These are phyloP conservation scores for Lingula anatina DNA, from an alignment of 2,888 invertebrate genomes.

Conservation along the genomic window DNA sequence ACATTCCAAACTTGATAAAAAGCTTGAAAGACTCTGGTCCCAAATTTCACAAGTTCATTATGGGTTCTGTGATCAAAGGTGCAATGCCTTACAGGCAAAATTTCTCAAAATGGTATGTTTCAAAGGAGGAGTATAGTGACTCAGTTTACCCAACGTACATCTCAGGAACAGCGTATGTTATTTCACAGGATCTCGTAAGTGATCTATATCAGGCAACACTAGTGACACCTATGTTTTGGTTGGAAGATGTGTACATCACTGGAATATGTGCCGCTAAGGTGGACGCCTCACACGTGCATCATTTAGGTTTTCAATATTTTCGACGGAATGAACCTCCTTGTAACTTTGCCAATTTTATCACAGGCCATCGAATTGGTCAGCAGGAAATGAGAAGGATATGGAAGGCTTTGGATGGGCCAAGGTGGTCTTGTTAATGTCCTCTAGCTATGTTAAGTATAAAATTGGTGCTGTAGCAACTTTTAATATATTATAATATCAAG, in stretches of 20 bases:
- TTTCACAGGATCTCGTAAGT: slow-evolving; percentile 69
- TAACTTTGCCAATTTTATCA: slow-evolving; percentile 16
- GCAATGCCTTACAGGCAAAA: slow-evolving; percentile 68
- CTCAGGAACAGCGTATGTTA: slow-evolving; percentile 87
- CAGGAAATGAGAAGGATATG: slow-evolving; percentile 19
- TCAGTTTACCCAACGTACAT: slow-evolving; percentile 80
- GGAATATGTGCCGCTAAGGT: slow-evolving; percentile 77
- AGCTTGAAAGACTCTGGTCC: slow-evolving; percentile 10
- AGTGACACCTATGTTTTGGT: slow-evolving; percentile 69
- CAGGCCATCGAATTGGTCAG: slow-evolving; percentile 23
- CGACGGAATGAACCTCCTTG: slow-evolving; percentile 21
- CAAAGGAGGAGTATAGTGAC: slow-evolving; percentile 69
- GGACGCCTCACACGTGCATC: slow-evolving; percentile 54
- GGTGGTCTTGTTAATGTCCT: too few relatives aligned
- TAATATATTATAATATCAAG: too few relatives aligned
- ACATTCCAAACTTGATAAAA: slow-evolving; percentile 16
- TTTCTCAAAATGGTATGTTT: slow-evolving; percentile 83
- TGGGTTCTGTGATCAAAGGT: slow-evolving; percentile 19
- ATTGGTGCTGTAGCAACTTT: too few relatives aligned
- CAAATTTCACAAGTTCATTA: slow-evolving; percentile 15
- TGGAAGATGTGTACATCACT: slow-evolving; percentile 89
- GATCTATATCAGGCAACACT: slow-evolving; percentile 68
- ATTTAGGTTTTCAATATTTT: slow-evolving; percentile 20
- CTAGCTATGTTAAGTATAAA: too few relatives aligned
- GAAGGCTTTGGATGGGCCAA: too few relatives aligned